Percentiles rank a stretch among this genome's conserved stretches.
phyloP scores from a whole-genome alignment of 2,113 vertebrate genomes.

The Syngnathus floridae region DNA sequence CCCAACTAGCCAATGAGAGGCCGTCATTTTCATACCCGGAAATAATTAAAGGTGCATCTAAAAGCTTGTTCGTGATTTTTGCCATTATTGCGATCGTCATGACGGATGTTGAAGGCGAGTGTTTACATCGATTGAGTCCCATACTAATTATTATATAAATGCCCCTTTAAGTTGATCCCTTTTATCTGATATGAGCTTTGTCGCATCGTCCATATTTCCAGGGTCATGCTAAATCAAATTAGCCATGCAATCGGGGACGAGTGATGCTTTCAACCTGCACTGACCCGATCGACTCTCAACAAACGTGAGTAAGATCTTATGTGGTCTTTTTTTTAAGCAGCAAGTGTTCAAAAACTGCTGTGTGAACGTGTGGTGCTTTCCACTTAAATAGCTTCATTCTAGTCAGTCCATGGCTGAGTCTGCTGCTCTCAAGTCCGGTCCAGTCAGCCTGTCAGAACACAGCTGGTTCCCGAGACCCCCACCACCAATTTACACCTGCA shows the following conservation, averaged over 20 bases:
- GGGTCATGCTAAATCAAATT: slow-evolving; percentile 6
- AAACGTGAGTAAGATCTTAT: neutral
- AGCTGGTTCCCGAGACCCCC: slow-evolving; percentile 66
- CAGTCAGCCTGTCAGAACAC: slow-evolving; percentile 61
- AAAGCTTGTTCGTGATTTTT: slow-evolving; percentile 46
- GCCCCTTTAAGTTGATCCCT: slow-evolving; percentile 1
- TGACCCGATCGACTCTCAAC: neutral
- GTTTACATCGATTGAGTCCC: neutral
- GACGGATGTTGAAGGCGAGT: neutral
- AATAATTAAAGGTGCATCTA: slow-evolving; percentile 39
- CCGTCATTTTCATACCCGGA: slow-evolving; percentile 53
- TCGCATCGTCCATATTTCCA: slow-evolving; percentile 19
- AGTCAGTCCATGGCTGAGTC: slow-evolving; percentile 80
- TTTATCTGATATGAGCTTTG: slow-evolving; percentile 4
- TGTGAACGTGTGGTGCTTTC: slow-evolving; percentile 1
- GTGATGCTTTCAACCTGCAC: slow-evolving; percentile 12
- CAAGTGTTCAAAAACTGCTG: neutral
- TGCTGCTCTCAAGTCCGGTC: slow-evolving; percentile 71
- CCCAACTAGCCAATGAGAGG: slow-evolving; percentile 49
- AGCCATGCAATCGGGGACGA: neutral
- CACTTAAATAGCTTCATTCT: slow-evolving; percentile 20
- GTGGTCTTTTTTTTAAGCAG: neutral
- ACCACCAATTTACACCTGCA: slow-evolving; percentile 81
- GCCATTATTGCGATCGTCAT: neutral
- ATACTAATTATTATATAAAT: neutral